A percentile compares a stretch with the other conserved stretches of the same genome.
Conservation (phyloP, 2,797 vertebrate genomes). For the Cossypha caffra region DNA sequence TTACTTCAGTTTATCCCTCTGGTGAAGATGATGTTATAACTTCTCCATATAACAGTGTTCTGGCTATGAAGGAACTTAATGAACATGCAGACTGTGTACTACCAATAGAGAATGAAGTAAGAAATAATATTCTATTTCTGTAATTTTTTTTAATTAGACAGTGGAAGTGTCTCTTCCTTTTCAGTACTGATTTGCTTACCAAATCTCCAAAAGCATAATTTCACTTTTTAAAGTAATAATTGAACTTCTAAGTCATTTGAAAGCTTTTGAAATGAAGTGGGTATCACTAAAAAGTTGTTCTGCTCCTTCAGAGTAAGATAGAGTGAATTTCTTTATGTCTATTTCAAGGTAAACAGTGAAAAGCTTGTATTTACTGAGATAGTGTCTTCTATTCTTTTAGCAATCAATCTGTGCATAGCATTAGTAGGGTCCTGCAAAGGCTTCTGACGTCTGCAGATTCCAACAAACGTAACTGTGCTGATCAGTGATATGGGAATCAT, state of each 20-base stretch:
- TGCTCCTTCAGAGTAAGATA: not conserved
- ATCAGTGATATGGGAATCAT: not conserved
- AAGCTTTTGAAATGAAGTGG: not conserved
- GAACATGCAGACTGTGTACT: constrained; percentile 95
- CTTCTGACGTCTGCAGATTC: not conserved
- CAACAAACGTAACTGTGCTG: not conserved
- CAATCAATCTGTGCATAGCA: not conserved
- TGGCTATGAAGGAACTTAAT: constrained; percentile 94
- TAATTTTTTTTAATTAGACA: not conserved
- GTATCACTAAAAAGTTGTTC: not conserved
- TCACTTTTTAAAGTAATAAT: not conserved
- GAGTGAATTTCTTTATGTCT: not conserved
- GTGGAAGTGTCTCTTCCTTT: not conserved
- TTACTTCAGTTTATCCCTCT: constrained; percentile 92
- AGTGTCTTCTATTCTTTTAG: not conserved
- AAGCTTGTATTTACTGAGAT: not conserved
- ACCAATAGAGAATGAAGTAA: constrained; percentile 94
- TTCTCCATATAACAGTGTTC: constrained; percentile 94
- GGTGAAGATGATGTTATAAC: constrained; percentile 95
- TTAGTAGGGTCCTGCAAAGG: not conserved
- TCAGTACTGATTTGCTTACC: not conserved
- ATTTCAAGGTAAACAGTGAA: not conserved
- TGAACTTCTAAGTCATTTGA: not conserved
- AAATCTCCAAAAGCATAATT: not conserved
- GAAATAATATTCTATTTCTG: not conserved